A percentile compares a stretch with the other conserved stretches of the same genome.
phyloP scores from a whole-genome alignment of 2,113 vertebrate species.

The Cervus canadensis region DNA sequence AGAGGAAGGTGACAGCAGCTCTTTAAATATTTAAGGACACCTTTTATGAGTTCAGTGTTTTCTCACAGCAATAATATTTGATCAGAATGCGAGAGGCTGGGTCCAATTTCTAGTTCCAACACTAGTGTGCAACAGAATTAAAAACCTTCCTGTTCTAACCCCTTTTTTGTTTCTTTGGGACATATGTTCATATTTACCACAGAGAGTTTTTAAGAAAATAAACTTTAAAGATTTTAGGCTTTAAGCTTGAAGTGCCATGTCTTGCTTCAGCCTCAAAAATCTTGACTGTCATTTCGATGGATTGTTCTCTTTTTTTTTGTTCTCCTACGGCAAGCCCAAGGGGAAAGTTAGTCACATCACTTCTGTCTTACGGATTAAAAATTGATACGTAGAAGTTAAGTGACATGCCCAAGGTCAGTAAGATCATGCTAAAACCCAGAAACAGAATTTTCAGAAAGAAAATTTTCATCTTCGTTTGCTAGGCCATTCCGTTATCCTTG shows the following conservation, averaged over 20 bases:
- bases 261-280: slow-evolving; percentile 1
- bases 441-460: background rate
- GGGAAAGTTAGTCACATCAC: slow-evolving; percentile 23
- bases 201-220: slow-evolving; percentile 24
- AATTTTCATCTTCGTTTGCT: background rate
- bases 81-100: background rate
- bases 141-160: background rate
- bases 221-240: slow-evolving; percentile 5
- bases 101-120: background rate
- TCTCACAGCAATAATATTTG: slow-evolving; percentile 26
- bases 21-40: slow-evolving; percentile 43
- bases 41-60: slow-evolving; percentile 10
- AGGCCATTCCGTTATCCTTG: background rate
- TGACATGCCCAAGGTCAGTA: slow-evolving; percentile 51
- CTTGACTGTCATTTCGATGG: slow-evolving; percentile 25
- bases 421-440: slow-evolving; percentile 10
- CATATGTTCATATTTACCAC: background rate
- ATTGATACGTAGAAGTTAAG: slow-evolving; percentile 26
- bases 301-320: background rate
- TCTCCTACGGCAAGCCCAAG: background rate
- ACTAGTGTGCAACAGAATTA: background rate
- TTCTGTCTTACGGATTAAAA: slow-evolving; percentile 50
- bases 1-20: background rate
- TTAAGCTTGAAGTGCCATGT: slow-evolving; percentile 21
- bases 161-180: background rate